phyloP scores from a whole-genome alignment of 1,140 invertebrate genomes.

The Orussus abietinus region DNA sequence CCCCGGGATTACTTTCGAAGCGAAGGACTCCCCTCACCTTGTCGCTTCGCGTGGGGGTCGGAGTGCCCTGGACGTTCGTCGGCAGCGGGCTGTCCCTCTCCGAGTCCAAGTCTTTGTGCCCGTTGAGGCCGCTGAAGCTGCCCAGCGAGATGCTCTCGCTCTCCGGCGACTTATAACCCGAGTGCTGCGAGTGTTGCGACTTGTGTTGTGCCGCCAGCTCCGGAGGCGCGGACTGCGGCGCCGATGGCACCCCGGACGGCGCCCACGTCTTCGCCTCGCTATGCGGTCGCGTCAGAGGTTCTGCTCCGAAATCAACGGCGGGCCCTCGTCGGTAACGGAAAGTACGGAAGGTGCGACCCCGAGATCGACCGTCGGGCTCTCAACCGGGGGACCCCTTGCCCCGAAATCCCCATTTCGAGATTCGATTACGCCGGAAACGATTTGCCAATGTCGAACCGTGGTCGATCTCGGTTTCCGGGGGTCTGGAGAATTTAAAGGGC shows the following conservation, averaged over 20 bases:
- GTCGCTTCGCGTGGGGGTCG: constrained; percentile 30
- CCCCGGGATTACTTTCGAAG: no score
- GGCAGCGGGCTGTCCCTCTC: constrained; percentile 45
- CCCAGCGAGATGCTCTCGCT: constrained; percentile 50
- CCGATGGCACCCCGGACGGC: constrained; percentile 60
- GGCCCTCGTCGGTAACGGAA: no score
- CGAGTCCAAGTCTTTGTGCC: constrained; percentile 48
- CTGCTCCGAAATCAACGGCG: constrained; percentile 21
- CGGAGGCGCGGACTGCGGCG: constrained; percentile 64
- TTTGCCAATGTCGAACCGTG: no score
- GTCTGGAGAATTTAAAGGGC: no score
- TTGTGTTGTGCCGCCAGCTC: constrained; percentile 58
- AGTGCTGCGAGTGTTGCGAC: constrained; percentile 44
- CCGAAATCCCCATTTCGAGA: no score
- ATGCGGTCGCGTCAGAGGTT: constrained; percentile 59
- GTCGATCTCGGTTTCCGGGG: no score
- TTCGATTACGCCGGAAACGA: no score
- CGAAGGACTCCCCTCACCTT: constrained; percentile 21
- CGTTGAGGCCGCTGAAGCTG: constrained; percentile 48
- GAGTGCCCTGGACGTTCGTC: constrained; percentile 22
- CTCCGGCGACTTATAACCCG: constrained; percentile 52
- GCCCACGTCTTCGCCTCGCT: constrained; percentile 69
- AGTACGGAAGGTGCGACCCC: no score
- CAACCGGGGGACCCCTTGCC: no score
- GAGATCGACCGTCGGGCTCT: no score